Evolutionary conservation across 2,888 invertebrate genomes (phyloP).

Genomic region (Pachycephus smyrnensis): DNA sequence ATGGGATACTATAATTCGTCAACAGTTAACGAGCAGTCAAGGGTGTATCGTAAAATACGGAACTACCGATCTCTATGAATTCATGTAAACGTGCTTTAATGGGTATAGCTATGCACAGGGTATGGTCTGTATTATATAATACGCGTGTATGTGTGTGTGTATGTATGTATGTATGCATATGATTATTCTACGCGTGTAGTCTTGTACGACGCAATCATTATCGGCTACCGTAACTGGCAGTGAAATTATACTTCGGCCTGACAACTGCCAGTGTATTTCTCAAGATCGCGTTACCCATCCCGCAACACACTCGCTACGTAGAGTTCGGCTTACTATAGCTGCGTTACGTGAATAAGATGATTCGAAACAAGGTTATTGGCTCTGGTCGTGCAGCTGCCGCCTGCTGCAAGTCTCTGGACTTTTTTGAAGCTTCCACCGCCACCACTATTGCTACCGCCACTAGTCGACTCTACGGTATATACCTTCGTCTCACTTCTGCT

Average conservation of each 20-base stretch:
- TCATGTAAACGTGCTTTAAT: neutral
- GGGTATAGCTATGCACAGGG: neutral
- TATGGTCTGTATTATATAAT: constrained; percentile 7
- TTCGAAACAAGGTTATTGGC: constrained; percentile 58
- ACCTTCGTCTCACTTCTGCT: neutral
- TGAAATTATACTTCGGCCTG: constrained; percentile 37
- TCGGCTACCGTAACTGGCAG: constrained; percentile 42
- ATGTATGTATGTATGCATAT: constrained; percentile 1
- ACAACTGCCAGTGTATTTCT: neutral
- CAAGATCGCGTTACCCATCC: constrained; percentile 4
- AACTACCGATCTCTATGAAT: neutral
- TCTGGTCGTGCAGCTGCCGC: constrained; percentile 45
- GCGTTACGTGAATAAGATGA: constrained; percentile 54
- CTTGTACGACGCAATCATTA: constrained; percentile 37
- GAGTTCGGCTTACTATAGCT: constrained; percentile 36
- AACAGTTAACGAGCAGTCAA: neutral
- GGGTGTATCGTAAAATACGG: neutral
- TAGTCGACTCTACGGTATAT: neutral
- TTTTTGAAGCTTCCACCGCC: constrained; percentile 1
- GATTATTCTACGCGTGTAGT: constrained; percentile 22
- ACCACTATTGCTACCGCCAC: neutral
- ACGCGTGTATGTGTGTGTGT: too few relatives aligned
- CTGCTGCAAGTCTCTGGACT: constrained; percentile 31
- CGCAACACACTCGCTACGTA: constrained; percentile 17
- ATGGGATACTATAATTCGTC: neutral